Percentiles rank a stretch among this genome's conserved stretches.
phyloP scores from a whole-genome alignment of 2,888 invertebrate genomes.

The Drosophila limbata region DNA sequence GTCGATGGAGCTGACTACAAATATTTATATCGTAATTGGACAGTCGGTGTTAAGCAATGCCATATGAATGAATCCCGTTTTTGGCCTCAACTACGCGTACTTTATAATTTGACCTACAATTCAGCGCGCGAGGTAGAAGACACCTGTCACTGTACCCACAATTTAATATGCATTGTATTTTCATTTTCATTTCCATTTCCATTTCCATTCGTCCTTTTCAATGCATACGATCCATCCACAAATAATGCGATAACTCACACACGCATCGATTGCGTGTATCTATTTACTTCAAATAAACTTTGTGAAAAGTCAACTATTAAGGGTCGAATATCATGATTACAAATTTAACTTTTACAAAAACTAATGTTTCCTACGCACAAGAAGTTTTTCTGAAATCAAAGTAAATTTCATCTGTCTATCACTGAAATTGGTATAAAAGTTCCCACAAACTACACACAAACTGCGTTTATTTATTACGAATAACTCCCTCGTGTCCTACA shows the following conservation, averaged over 20 bases:
- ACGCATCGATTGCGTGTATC: conserved; percentile 14
- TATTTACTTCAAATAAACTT: conserved; percentile 12
- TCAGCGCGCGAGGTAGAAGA: conserved; percentile 1
- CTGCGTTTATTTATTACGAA: not conserved
- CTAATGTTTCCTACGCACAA: not conserved
- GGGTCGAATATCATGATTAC: not conserved
- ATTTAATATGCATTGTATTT: conserved; percentile 30
- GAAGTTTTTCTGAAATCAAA: not conserved
- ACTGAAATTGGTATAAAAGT: not conserved
- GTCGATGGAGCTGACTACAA: conserved; percentile 36
- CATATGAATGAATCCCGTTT: conserved; percentile 8
- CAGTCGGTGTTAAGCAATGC: conserved; percentile 11
- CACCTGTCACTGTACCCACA: conserved; percentile 34
- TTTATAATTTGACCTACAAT: conserved; percentile 54
- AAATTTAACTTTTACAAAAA: not conserved
- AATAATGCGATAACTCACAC: conserved; percentile 8
- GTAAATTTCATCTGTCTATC: not conserved
- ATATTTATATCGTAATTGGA: conserved; percentile 18
- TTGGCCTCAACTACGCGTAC: conserved; percentile 11
- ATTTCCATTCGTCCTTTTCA: conserved; percentile 62
- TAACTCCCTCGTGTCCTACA: not conserved
- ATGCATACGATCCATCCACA: conserved; percentile 3
- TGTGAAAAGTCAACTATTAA: conserved; percentile 11
- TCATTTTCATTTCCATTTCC: conserved; percentile 52
- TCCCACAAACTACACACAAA: not conserved